Percentiles rank a stretch among this genome's conserved stretches.
These are phyloP conservation scores for Chaetura pelagica DNA, from an alignment of 2,113 vertebrate genomes.

Conservation along the genomic window DNA sequence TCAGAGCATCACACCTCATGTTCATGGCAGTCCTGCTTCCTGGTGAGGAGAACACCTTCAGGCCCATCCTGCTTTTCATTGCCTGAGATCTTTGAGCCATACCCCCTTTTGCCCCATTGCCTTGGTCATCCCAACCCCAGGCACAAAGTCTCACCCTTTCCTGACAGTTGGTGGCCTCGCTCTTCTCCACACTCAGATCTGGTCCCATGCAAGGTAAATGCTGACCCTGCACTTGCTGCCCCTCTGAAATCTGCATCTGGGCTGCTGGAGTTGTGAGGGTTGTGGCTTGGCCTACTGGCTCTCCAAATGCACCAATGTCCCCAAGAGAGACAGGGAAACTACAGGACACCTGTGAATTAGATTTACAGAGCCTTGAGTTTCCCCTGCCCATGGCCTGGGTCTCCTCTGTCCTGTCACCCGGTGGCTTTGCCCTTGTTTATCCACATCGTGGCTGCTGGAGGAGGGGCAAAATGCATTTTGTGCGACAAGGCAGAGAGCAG, in stretches of 20 bases:
- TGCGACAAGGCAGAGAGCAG: not conserved
- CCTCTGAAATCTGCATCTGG: not conserved
- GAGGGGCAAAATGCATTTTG: not conserved
- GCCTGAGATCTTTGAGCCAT: not conserved
- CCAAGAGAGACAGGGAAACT: rapidly evolving
- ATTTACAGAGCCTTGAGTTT: not conserved
- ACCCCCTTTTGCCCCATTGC: not conserved
- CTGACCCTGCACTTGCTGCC: not conserved
- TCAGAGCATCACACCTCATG: not conserved
- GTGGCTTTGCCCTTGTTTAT: not conserved
- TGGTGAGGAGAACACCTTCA: not conserved
- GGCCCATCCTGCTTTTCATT: not conserved
- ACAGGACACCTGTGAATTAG: rapidly evolving
- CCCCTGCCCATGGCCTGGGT: rapidly evolving
- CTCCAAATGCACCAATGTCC: not conserved
- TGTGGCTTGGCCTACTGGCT: not conserved
- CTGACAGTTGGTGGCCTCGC: not conserved
- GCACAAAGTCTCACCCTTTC: not conserved
- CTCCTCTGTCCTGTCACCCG: not conserved
- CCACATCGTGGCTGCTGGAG: not conserved
- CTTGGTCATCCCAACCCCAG: not conserved
- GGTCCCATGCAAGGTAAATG: not conserved
- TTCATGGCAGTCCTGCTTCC: not conserved
- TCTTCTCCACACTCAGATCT: rapidly evolving
- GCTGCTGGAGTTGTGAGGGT: not conserved